Conservation (phyloP, 2,797 vertebrate species). For the Oryzias sinensis region DNA sequence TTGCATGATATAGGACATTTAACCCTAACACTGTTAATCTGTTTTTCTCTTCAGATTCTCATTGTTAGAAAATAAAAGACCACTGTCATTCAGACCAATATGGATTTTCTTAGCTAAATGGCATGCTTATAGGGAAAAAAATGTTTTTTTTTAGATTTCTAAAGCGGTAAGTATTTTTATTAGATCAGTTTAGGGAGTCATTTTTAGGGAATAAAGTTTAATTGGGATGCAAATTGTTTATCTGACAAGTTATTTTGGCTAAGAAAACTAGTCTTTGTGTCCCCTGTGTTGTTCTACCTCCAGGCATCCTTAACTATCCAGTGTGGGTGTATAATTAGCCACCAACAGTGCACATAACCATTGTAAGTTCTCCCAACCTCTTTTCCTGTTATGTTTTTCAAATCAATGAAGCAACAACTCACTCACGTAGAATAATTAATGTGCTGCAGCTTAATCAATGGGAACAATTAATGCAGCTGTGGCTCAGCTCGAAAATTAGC, state of each 20-base stretch:
- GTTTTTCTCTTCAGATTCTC: too few species aligned
- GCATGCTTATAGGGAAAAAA: neutral
- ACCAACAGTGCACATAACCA: conserved; percentile 22
- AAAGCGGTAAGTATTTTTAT: conserved; percentile 15
- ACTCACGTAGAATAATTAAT: conserved; percentile 34
- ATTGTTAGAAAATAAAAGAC: too few species aligned
- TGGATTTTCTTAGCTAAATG: neutral
- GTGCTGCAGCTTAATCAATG: conserved; percentile 32
- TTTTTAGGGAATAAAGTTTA: conserved; percentile 16
- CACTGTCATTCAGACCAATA: too few species aligned
- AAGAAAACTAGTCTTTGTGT: conserved; percentile 20
- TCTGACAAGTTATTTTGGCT: conserved; percentile 31
- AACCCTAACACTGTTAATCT: too few species aligned
- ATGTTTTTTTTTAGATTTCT: too few species aligned
- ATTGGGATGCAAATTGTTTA: conserved; percentile 17
- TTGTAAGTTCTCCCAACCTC: conserved; percentile 26
- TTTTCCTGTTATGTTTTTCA: conserved; percentile 28
- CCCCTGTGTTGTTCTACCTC: conserved; percentile 30
- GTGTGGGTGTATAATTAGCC: conserved; percentile 49
- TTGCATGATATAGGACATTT: too few species aligned
- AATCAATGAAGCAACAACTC: conserved; percentile 33
- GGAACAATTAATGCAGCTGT: conserved; percentile 20
- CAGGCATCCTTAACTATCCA: conserved; percentile 40
- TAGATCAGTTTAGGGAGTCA: conserved; percentile 10
- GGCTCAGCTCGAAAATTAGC: conserved; percentile 19